These are phyloP conservation scores for Alviniconcha marisindica DNA, from an alignment of 1,140 invertebrate genomes.

Conservation along the genomic window DNA sequence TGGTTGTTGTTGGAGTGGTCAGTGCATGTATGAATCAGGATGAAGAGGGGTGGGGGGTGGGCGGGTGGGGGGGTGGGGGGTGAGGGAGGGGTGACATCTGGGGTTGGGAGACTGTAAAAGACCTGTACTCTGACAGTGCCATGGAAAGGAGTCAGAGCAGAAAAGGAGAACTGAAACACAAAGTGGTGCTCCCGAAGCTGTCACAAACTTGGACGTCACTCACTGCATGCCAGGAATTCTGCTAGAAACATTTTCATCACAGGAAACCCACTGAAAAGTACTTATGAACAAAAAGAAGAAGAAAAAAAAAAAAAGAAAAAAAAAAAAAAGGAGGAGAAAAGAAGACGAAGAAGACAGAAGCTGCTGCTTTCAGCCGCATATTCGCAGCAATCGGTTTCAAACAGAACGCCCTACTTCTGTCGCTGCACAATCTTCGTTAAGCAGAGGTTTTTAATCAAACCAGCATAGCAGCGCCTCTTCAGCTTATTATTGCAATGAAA, in stretches of 20 bases:
- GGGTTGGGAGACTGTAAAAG: no score
- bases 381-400: conserved; percentile 2
- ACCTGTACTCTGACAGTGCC: no score
- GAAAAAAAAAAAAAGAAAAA: background rate
- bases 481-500: background rate
- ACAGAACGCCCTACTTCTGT: no score
- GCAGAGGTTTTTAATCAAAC: no score
- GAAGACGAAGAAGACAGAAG: background rate
- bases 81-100: background rate
- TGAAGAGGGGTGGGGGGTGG: background rate
- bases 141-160: background rate
- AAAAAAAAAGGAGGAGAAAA: background rate
- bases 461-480: no score
- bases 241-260: no score
- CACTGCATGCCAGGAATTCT: no score
- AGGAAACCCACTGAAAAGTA: no score
- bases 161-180: background rate
- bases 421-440: no score
- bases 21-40: no score
- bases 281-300: background rate
- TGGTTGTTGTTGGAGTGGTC: no score
- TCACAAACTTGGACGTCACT: background rate
- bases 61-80: no score
- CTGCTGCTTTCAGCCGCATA: background rate
- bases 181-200: conserved; percentile 28